These are phyloP conservation scores for Callyntrura sp. DNA, from an alignment of 2,888 invertebrate genomes.

Conservation along the genomic window DNA sequence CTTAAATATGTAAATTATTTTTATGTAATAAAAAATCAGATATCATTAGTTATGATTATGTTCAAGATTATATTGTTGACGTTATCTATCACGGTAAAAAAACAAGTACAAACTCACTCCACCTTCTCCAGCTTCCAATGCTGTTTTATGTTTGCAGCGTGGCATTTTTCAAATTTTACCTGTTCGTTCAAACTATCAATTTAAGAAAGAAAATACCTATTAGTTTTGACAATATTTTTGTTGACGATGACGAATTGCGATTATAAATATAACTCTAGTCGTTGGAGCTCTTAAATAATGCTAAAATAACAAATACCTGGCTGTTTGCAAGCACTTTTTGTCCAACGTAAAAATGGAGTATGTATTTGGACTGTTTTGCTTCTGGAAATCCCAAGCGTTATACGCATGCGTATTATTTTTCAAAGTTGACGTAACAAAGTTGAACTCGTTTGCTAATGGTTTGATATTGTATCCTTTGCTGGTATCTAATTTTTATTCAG, in stretches of 20 bases:
- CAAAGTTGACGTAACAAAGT: slow-evolving; percentile 75
- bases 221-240: too few relatives aligned
- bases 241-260: too few relatives aligned
- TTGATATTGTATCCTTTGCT: slow-evolving; percentile 75
- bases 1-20: too few relatives aligned
- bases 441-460: slow-evolving; percentile 77
- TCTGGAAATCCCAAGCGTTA: slow-evolving; percentile 75
- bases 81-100: too few relatives aligned
- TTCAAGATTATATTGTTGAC: too few relatives aligned
- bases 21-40: too few relatives aligned
- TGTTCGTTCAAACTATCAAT: neutral
- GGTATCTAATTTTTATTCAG: too few relatives aligned
- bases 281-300: too few relatives aligned
- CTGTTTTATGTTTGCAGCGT: slow-evolving; percentile 45
- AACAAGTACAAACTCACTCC: neutral
- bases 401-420: slow-evolving; percentile 72
- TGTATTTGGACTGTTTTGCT: neutral
- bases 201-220: too few relatives aligned
- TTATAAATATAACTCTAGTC: too few relatives aligned
- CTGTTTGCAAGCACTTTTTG: slow-evolving; percentile 50
- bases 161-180: slow-evolving; percentile 60
- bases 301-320: slow-evolving; percentile 9
- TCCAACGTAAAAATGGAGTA: slow-evolving; percentile 56
- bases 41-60: too few relatives aligned
- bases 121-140: slow-evolving; percentile 71